Evolutionary conservation across 1,140 invertebrate species (phyloP).

Genomic region (Centruroides sculpturatus): DNA sequence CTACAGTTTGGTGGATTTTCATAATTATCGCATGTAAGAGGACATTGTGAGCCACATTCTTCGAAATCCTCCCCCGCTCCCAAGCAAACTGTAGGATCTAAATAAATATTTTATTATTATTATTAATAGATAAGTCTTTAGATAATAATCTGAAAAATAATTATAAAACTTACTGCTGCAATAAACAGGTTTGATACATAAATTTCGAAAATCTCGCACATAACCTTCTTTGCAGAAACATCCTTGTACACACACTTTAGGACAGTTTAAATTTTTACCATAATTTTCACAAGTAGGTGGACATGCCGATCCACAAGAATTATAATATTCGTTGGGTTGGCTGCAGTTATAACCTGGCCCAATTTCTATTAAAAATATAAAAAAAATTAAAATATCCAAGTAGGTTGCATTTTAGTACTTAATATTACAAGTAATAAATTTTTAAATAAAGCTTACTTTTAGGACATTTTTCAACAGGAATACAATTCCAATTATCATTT

Average conservation of each 20-base stretch:
- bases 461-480: neutral
- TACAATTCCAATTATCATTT: neutral
- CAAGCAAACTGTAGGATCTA: neutral
- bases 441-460: too few species aligned
- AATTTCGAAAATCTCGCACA: constrained; percentile 2
- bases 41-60: neutral
- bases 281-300: constrained; percentile 6
- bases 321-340: neutral
- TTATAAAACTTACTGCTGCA: too few species aligned
- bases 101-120: too few species aligned
- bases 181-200: too few species aligned
- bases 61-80: neutral
- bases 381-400: too few species aligned
- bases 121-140: too few species aligned
- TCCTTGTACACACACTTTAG: constrained; percentile 6
- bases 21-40: neutral
- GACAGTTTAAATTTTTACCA: neutral
- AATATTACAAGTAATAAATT: too few species aligned
- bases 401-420: too few species aligned
- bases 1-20: neutral
- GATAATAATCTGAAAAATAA: too few species aligned
- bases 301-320: constrained; percentile 8
- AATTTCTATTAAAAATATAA: too few species aligned
- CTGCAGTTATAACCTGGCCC: neutral
- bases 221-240: constrained; percentile 14